Percentiles rank a stretch among this genome's conserved stretches.
Evolutionary conservation across 1,140 invertebrate species (phyloP).

Genomic region (Coptotermes formosanus): DNA sequence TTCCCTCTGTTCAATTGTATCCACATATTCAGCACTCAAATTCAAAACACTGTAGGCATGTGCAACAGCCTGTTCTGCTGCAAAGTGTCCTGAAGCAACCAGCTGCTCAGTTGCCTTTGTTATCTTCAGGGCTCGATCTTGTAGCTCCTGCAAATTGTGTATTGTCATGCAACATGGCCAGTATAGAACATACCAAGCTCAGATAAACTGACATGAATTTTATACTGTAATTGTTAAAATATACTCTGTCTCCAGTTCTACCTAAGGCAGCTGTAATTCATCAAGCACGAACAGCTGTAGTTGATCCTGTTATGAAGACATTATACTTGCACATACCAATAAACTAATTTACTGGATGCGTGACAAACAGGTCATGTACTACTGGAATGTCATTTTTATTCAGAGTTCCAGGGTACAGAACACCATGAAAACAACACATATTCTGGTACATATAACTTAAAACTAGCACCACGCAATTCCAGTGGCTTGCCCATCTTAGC

Average conservation of each 20-base stretch:
- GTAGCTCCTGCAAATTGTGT: constrained; percentile 56
- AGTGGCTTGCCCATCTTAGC: no score
- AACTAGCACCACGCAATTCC: no score
- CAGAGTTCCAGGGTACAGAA: no score
- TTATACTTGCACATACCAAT: no score
- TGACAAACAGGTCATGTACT: no score
- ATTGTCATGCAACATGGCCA: neutral
- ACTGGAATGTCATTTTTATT: no score
- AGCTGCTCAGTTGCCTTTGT: constrained; percentile 77
- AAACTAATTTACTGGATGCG: no score
- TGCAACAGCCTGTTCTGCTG: constrained; percentile 67
- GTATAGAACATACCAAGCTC: neutral
- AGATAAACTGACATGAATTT: neutral
- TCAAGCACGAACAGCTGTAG: no score
- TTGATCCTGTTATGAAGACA: no score
- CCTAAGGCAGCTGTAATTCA: neutral
- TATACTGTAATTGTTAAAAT: neutral
- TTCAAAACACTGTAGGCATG: constrained; percentile 73
- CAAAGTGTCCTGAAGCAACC: constrained; percentile 65
- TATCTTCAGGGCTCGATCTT: constrained; percentile 74
- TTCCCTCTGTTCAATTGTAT: constrained; percentile 68
- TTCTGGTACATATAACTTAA: no score
- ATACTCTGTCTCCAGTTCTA: neutral
- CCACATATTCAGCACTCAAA: constrained; percentile 69
- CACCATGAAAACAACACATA: no score